These are phyloP conservation scores for Catocala nupta DNA, from an alignment of 2,888 invertebrate species.

Conservation along the genomic window DNA sequence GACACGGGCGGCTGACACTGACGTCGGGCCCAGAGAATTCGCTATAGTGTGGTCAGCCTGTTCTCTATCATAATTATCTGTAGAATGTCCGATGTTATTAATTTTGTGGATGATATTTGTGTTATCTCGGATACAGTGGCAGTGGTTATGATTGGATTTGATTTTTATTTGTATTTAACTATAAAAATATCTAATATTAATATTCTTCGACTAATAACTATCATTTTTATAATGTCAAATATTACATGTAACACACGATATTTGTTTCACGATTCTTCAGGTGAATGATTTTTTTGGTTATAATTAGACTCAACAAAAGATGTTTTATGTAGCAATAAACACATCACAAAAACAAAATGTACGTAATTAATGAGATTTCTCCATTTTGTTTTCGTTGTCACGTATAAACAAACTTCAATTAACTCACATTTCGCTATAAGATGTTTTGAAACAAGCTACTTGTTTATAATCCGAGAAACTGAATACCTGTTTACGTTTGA, in stretches of 20 bases:
- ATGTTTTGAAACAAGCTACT: slow-evolving; percentile 44
- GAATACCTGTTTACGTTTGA: slow-evolving; percentile 36
- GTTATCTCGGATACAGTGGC: slow-evolving; percentile 8
- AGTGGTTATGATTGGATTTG: slow-evolving; percentile 9
- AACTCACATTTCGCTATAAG: slow-evolving; percentile 44
- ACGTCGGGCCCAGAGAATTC: slow-evolving; percentile 32
- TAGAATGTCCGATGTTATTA: slow-evolving; percentile 41
- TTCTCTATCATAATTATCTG: slow-evolving; percentile 46
- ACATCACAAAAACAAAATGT: slow-evolving; percentile 12
- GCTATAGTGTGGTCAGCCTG: slow-evolving; percentile 42
- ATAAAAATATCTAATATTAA: too few relatives aligned
- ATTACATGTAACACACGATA: too few relatives aligned
- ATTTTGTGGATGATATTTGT: slow-evolving; percentile 33
- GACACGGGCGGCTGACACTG: slow-evolving; percentile 57
- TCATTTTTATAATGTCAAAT: too few relatives aligned
- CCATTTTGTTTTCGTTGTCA: slow-evolving; percentile 29
- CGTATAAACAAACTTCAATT: slow-evolving; percentile 55
- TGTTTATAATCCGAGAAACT: slow-evolving; percentile 43
- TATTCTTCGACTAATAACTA: too few relatives aligned
- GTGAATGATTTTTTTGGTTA: too few relatives aligned
- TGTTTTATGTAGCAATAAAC: slow-evolving; percentile 1
- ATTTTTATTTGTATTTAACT: too few relatives aligned
- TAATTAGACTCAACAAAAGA: not conserved
- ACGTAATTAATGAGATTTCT: slow-evolving; percentile 21
- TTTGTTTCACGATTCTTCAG: too few relatives aligned